phyloP scores from a whole-genome alignment of 2,797 vertebrate genomes.

The Gymnoscopelus braueri region DNA sequence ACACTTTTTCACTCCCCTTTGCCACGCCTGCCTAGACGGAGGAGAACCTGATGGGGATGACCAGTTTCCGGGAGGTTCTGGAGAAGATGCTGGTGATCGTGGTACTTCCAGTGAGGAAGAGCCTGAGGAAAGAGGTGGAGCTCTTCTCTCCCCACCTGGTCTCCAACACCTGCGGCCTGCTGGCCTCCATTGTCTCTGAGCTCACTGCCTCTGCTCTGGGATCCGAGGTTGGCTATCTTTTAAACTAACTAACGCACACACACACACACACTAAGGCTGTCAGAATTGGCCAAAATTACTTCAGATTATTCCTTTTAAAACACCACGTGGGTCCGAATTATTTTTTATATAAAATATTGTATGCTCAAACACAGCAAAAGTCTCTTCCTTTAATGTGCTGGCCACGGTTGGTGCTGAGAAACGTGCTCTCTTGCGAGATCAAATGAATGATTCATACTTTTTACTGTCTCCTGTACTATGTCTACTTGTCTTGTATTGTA shows the following conservation, averaged over 20 bases:
- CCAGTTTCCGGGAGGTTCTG: conserved; percentile 96
- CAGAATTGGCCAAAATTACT: too few species aligned
- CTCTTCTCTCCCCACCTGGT: conserved; percentile 97
- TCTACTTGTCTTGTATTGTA: too few species aligned
- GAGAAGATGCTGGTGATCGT: conserved; percentile 99
- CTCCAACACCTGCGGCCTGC: conserved; percentile 95
- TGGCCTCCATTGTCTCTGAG: conserved; percentile 97
- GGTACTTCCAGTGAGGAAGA: conserved; percentile 95
- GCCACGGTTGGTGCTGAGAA: too few species aligned
- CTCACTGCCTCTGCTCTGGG: conserved; percentile 96
- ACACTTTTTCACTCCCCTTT: background rate
- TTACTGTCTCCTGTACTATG: too few species aligned
- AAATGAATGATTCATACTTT: too few species aligned
- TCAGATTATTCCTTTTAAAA: too few species aligned
- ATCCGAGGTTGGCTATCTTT: conserved; percentile 87
- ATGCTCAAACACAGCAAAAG: background rate
- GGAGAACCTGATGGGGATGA: conserved; percentile 97
- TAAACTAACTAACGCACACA: background rate
- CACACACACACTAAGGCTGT: background rate
- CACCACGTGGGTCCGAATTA: background rate
- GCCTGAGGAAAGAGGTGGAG: conserved; percentile 93
- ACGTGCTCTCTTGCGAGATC: too few species aligned
- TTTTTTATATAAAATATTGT: too few species aligned
- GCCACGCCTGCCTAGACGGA: conserved; percentile 82
- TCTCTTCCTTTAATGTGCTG: background rate